Base-by-base conservation (phyloP, 2,888 invertebrate genomes). In the Lasioglossum malachurum region DNA sequence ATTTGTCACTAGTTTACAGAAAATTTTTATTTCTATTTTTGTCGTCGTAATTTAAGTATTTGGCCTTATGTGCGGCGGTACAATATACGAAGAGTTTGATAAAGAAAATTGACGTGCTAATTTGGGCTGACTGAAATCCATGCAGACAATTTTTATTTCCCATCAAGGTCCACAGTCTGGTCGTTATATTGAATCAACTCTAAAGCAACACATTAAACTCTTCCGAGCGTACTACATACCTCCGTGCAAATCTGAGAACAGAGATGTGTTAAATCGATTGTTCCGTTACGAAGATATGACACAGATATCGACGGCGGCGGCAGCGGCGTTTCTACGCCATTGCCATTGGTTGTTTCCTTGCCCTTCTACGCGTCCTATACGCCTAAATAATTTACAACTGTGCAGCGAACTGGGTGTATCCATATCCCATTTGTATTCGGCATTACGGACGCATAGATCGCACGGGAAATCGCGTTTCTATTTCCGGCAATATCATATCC, bases 401-500 rank as follows among this genome's bases (percentile, higher is more conserved):
- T 78, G 72, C 84, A 78, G 82, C 69, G 75, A 83, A 83, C 86
- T 84, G 79, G 80, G 72, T 89, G 85, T 92, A 93, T 92, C 90
- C 91, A 93, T 91, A 93, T 89, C 90, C 89, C 91, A 93, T 93
- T 93, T 93, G 91, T 94, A 94, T 93, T 92, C 93, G 91, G 91
- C 79, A 93, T 94, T 94, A 94, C 92, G 92, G 89, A 87, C 91
- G 90, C 92, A 92, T 88, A 92, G 89, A 93, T 92, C 90, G 91
- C 88, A 90, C 93, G 90, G 92, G 93, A 93, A 93, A 93, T 94
- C 94, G 91, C 92, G 88, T 92, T 89, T 92, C 93, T 93, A 94
- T 94, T 94, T 94, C 94, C 94, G 93, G 92, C 90, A 92, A 93
- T 93, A 93, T 92, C 94, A 92, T 93, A 94, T 94, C 94, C 94